Evolutionary conservation across 2,888 invertebrate genomes (phyloP), one percentile per base, ranked within the genome.

Genomic region (Xanthorhoe designata): DNA sequence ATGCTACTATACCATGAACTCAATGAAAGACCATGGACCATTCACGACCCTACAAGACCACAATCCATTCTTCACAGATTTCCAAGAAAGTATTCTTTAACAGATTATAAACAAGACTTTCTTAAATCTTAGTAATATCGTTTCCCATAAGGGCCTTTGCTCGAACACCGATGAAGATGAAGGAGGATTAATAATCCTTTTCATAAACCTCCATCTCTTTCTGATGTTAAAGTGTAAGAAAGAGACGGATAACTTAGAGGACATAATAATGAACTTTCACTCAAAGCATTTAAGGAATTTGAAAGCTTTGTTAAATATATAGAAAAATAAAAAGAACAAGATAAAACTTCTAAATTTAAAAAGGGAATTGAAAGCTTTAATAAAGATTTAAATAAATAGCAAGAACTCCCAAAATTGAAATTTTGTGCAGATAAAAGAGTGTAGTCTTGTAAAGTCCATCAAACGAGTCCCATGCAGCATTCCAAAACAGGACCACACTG

Each of bases 391-490:
- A 42, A 35, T 24, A 10, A 45, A 45, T 0, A 15, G 3, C 9
- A 19, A 2, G 17, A 10, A 24, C 19, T 18, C 0, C n/a, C 9
- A n/a, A 50, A 19, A 9, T 53, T 13, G 1, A 38, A 19, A 18
- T 15, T 61, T 19, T 49, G 63, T 64, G 57, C 19, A 60, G 60
- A 59, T 19, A 51, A 19, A 45, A 55, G 29, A 66, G 45, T 49
- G 50, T 52, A 51, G 51, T 55, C 52, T 65, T 58, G 59, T 61
- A 58, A 47, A 42, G 38, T 57, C 50, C 17, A 15, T 49, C 18
- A 29, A 54, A 58, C 32, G 61, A 61, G 56, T 61, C 88, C 82
- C 91, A 91, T 92, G 92, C 92, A 91, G 88, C 92, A 92, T 92
- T 91, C 91, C 89, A 87, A 76, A 75, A 67, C 64, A 69, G 68